Evolutionary conservation across 2,888 invertebrate species (phyloP), one percentile per base, ranked within the genome.

Genomic region (Drosophila silvestris): DNA sequence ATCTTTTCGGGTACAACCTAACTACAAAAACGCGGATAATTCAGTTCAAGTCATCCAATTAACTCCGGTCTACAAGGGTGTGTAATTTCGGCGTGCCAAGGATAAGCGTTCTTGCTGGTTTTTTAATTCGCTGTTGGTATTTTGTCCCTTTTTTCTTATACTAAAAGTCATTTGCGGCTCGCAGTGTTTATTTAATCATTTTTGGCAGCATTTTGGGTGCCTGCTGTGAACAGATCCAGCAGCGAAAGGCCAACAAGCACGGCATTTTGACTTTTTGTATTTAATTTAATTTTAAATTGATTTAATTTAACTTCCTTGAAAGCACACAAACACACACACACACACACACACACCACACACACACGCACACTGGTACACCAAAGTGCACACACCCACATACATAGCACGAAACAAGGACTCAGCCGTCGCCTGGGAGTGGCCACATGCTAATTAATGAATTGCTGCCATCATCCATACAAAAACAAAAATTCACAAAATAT

Each of bases 381-480:
- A 30, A 52, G 19, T 1, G 30, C 50, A 59, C 35, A 26, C 74
- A 57, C 54, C 37, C 50, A 57, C 57, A 35, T 28, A 37, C 71
- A 66, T 56, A 35, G 53, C 52, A 51, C 41, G 41, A 19, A 57
- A 68, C 56, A 77, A 73, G 73, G 59, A 58, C 68, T 69, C 53
- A 3, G 35, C 10, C 28, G 47, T 50, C 76, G 60, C 63, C 68
- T 79, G 85, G 90, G 89, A 79, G 84, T 85, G 90, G 77, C 89
- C 89, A 70, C 83, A 85, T 84, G 84, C 88, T 90, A 88, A 85
- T 85, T 85, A 85, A 85, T 85, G 90, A 90, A 85, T 74, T 79
- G 74, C 76, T 86, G 87, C 68, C 82, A 68, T 61, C 67, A 68
- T 41, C 56, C 56, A 58, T 39, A 60, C 64, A 22, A 62, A 69